Percentiles rank a stretch among this genome's conserved stretches.
phyloP scores from a whole-genome alignment of 2,888 invertebrate species.

The Cryptus armator region DNA sequence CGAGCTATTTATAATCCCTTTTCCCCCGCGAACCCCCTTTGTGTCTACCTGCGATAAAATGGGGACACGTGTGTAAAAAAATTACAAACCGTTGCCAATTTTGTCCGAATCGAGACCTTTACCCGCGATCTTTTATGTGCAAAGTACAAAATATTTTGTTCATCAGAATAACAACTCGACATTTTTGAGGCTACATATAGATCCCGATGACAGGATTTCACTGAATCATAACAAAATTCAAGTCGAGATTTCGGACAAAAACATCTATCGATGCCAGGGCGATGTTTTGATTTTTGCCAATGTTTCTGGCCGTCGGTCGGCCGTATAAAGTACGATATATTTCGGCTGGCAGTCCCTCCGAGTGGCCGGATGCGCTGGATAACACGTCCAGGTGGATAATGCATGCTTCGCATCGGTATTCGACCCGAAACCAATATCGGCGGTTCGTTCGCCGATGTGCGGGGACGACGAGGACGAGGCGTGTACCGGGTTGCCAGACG shows the following conservation, averaged over 20 bases:
- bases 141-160: neutral
- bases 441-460: constrained; percentile 8
- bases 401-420: constrained; percentile 79
- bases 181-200: too few relatives aligned
- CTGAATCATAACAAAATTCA: too few relatives aligned
- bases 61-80: neutral
- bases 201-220: too few relatives aligned
- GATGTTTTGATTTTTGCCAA: constrained; percentile 35
- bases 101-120: neutral
- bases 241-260: neutral
- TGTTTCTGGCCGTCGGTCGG: neutral
- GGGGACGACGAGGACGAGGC: constrained; percentile 52
- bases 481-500: constrained; percentile 57
- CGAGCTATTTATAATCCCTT: constrained; percentile 16
- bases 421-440: constrained; percentile 80
- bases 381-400: constrained; percentile 76
- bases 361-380: constrained; percentile 36
- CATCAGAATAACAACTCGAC: too few relatives aligned
- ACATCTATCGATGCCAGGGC: neutral
- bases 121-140: neutral
- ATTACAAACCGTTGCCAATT: neutral
- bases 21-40: neutral
- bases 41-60: constrained; percentile 8
- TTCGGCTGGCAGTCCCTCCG: neutral
- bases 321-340: constrained; percentile 11